Base-by-base conservation (phyloP, 1,140 invertebrate genomes). In the Pectinophora gossypiella region DNA sequence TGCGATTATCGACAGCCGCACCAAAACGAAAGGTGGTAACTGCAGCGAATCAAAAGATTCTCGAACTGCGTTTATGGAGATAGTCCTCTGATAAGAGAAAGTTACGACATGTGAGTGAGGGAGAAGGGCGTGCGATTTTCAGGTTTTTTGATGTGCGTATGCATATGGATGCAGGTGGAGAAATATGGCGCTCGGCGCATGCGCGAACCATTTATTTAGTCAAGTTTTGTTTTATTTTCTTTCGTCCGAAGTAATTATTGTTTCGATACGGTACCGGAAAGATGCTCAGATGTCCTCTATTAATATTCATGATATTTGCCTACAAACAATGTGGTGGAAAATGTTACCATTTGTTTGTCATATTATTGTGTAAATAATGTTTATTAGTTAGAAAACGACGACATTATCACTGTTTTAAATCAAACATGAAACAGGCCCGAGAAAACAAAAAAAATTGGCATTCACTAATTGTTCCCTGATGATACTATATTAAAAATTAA, bases 151-250 rank as follows among this genome's bases (percentile, higher is more conserved):
- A 44, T 45, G 54, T 51, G 51, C 50, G 51, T 46, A 21, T 51
- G 42, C 42, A 55, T 64, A 59, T 54, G 27, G 38, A 27, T 58
- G 50, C 43, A 51, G 44, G 46, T 45, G 54, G 32, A 46, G 47
- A 63, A 68, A 56, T 56, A 72, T 68, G 64, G 67, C 57, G 67
- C 48, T 61, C 59, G 56, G 56, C 42, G 54, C 52, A 59, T 62
- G 56, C 54, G 61, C 65, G n/a, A n/a, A n/a, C 48, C 66, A 61
- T 70, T 68, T 69, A 68, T 72, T 76, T 68, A 60, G 68, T 62
- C 55, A 35, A 47, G 56, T 45, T 68, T 71, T 69, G 62, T 65
- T 67, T 63, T 65, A 56, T 54, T 65, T 49, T 54, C 59, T 59
- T 61, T 6, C 20, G 42, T 19, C 58, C 52, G 56, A 47, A 64